Conservation (phyloP, 2,113 vertebrate species). For the Trachemys scripta region DNA sequence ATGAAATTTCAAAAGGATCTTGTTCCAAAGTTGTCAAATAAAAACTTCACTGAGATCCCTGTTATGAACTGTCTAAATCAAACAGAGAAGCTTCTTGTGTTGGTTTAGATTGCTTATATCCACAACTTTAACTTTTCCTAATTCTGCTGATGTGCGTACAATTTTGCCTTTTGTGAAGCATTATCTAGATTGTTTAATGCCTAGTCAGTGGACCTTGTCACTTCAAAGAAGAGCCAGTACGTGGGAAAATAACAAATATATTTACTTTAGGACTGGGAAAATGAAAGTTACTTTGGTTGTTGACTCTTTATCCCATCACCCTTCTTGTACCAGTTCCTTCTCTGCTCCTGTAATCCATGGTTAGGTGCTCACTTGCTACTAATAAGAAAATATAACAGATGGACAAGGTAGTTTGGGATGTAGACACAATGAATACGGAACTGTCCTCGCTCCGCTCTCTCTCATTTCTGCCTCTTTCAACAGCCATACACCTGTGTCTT, state of each 20-base stretch:
- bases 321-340: neutral
- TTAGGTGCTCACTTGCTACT: neutral
- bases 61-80: neutral
- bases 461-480: fast-evolving
- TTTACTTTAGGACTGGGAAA: neutral
- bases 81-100: neutral
- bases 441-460: neutral
- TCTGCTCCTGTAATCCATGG: neutral
- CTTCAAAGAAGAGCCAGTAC: neutral
- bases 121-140: slow-evolving; percentile 13
- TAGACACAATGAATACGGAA: fast-evolving
- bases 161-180: neutral
- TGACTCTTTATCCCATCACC: neutral
- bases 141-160: neutral
- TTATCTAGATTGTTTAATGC: neutral
- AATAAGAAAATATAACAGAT: slow-evolving; percentile 27
- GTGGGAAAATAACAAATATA: neutral
- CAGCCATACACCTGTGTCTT: neutral
- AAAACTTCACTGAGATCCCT: neutral
- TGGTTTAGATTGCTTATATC: slow-evolving; percentile 8
- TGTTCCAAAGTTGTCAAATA: neutral
- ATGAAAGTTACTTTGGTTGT: neutral
- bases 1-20: neutral
- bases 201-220: neutral
- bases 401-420: slow-evolving; percentile 2